Evolutionary conservation across 2,888 invertebrate species (phyloP).

Genomic region (Scaptomyza polygonia): DNA sequence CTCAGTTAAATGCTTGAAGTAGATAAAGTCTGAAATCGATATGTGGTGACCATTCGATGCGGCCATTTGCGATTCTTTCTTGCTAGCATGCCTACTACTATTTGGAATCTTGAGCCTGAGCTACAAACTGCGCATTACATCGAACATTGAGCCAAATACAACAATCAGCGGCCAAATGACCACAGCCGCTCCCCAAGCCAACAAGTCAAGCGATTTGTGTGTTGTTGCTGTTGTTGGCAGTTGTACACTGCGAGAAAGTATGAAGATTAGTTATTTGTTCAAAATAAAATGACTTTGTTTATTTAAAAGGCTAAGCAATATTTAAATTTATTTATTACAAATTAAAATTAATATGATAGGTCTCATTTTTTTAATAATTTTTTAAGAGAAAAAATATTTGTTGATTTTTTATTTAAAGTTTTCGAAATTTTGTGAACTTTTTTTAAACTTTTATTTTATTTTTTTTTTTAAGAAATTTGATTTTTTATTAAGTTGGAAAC

Average conservation of each 20-base stretch:
- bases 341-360: too few species aligned
- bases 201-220: slow-evolving; percentile 14
- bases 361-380: too few species aligned
- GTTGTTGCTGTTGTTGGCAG: background rate
- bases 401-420: too few species aligned
- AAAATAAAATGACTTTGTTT: too few species aligned
- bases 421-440: too few species aligned
- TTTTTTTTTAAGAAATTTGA: too few species aligned
- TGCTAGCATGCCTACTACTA: too few species aligned
- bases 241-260: slow-evolving; percentile 1
- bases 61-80: slow-evolving; percentile 41
- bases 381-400: too few species aligned
- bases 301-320: too few species aligned
- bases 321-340: too few species aligned
- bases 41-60: slow-evolving; percentile 57
- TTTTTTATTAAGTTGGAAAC: too few species aligned
- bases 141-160: slow-evolving; percentile 61
- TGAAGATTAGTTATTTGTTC: background rate
- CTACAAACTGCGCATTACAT: slow-evolving; percentile 42
- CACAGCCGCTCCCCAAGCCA: slow-evolving; percentile 43
- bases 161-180: slow-evolving; percentile 70
- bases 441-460: too few species aligned
- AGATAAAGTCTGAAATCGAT: slow-evolving; percentile 64
- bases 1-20: background rate
- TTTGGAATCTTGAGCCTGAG: slow-evolving; percentile 14